Evolutionary conservation across 2,797 vertebrate genomes (phyloP).

Genomic region (Prunella strophiata): DNA sequence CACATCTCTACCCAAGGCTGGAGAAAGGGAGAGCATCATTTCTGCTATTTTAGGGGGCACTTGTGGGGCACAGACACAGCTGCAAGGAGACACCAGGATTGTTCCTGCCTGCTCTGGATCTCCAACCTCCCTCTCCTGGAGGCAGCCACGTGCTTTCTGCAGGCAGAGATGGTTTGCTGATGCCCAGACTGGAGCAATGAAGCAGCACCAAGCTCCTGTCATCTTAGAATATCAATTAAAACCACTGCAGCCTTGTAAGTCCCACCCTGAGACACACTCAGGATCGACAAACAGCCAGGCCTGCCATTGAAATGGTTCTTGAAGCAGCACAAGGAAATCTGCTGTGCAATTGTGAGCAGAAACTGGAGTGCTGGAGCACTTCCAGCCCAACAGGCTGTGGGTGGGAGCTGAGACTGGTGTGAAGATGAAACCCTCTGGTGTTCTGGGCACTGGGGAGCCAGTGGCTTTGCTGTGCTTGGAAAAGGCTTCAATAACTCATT

Average conservation of each 20-base stretch:
- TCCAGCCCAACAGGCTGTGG: background rate
- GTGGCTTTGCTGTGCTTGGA: background rate
- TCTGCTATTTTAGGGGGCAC: background rate
- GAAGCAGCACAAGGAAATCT: background rate
- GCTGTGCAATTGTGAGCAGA: background rate
- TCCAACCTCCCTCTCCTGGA: background rate
- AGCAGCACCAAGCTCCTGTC: background rate
- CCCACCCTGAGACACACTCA: background rate
- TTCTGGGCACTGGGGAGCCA: background rate
- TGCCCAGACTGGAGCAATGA: background rate
- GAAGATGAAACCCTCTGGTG: background rate
- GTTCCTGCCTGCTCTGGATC: background rate
- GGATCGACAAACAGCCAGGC: background rate
- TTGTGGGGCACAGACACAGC: accelerated
- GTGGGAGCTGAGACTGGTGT: background rate
- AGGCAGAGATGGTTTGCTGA: background rate
- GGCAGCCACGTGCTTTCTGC: background rate
- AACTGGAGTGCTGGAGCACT: background rate
- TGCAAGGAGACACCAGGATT: accelerated
- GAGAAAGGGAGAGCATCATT: background rate
- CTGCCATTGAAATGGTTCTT: background rate
- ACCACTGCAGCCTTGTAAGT: background rate
- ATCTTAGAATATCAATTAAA: background rate
- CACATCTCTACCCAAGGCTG: background rate
- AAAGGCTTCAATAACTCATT: background rate